These are phyloP conservation scores for Orchestia grillus DNA, from an alignment of 1,140 invertebrate species.

Conservation along the genomic window DNA sequence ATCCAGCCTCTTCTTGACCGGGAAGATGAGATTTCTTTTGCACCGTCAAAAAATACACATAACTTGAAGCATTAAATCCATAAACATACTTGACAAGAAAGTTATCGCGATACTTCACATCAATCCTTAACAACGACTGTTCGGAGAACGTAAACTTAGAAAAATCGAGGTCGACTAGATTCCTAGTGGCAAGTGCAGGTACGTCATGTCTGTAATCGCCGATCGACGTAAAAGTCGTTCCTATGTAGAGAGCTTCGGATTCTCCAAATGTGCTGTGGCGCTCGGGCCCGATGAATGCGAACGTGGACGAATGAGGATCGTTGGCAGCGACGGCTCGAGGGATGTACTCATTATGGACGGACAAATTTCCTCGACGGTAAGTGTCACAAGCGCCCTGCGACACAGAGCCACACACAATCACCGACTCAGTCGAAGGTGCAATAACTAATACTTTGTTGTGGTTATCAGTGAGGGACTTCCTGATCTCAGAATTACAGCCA, in stretches of 20 bases:
- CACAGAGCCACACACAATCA: conserved; percentile 90
- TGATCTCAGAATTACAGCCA: conserved; percentile 79
- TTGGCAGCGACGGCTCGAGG: conserved; percentile 89
- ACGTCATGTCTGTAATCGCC: conserved; percentile 94
- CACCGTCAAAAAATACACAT: conserved; percentile 94
- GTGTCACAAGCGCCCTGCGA: conserved; percentile 89
- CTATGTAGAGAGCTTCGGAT: conserved; percentile 91
- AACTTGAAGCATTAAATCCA: conserved; percentile 94
- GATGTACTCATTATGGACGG: conserved; percentile 79
- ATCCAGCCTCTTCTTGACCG: conserved; percentile 84
- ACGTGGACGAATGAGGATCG: conserved; percentile 90
- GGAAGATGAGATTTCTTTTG: conserved; percentile 92
- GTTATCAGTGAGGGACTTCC: conserved; percentile 82
- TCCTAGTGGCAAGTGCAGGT: conserved; percentile 90
- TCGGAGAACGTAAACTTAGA: conserved; percentile 88
- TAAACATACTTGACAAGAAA: conserved; percentile 95
- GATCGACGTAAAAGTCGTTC: conserved; percentile 92
- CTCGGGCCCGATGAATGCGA: conserved; percentile 94
- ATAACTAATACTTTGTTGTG: conserved; percentile 93
- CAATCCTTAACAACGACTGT: conserved; percentile 89
- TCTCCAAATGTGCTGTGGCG: conserved; percentile 82
- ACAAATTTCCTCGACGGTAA: conserved; percentile 73
- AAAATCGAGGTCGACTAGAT: conserved; percentile 82
- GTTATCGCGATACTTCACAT: conserved; percentile 94
- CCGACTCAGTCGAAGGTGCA: conserved; percentile 81